phyloP scores from a whole-genome alignment of 2,113 vertebrate species.

The Trogon melanurus region DNA sequence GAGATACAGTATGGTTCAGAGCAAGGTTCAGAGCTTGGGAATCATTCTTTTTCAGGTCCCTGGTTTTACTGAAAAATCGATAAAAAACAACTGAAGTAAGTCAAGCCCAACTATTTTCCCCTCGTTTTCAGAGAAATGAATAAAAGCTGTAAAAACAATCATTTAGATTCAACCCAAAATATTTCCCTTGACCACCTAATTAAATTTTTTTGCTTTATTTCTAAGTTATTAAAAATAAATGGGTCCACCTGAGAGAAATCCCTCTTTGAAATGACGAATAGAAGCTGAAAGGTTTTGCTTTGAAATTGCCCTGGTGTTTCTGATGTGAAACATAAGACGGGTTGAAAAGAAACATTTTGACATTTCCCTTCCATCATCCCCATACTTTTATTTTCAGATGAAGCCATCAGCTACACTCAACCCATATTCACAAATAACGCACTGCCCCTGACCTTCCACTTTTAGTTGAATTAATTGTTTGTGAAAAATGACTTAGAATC shows the following conservation, averaged over 20 bases:
- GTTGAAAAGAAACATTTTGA: conserved; percentile 51
- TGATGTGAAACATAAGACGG: conserved; percentile 36
- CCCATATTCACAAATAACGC: neutral
- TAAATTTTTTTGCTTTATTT: neutral
- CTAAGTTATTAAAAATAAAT: neutral
- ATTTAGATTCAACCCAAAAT: neutral
- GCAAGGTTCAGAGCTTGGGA: neutral
- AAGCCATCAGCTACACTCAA: neutral
- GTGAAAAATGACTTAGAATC: neutral
- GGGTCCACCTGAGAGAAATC: neutral
- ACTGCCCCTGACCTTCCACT: neutral
- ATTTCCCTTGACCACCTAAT: neutral
- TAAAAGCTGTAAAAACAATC: neutral
- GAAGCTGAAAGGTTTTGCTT: conserved; percentile 32
- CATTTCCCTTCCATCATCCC: conserved; percentile 45
- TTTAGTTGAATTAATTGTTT: neutral
- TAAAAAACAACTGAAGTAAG: neutral
- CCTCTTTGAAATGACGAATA: neutral
- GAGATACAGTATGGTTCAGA: neutral
- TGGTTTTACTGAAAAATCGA: conserved; percentile 5
- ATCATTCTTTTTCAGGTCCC: neutral
- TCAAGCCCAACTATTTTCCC: neutral
- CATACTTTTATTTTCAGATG: neutral
- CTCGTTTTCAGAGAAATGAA: neutral
- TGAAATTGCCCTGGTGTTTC: conserved; percentile 23